Evolutionary conservation across 2,797 vertebrate genomes (phyloP).

Genomic region (Meriones psammophilus): DNA sequence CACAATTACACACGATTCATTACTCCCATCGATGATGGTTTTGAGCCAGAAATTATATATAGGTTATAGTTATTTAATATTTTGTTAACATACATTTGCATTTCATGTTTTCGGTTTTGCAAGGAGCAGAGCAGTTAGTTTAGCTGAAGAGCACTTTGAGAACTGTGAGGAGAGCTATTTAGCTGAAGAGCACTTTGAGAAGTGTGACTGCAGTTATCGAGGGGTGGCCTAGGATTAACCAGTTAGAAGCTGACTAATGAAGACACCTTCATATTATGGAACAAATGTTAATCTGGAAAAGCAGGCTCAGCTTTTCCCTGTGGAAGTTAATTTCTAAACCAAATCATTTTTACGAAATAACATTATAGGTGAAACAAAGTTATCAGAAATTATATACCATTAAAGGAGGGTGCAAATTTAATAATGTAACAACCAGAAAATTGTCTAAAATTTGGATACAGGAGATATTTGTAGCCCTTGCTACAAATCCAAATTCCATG

Average conservation of each 20-base stretch:
- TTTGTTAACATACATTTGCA: not conserved
- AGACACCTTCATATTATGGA: not conserved
- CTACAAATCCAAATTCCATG: slow-evolving; percentile 21
- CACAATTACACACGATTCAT: not conserved
- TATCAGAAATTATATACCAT: not conserved
- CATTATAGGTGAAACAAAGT: not conserved
- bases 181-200: not conserved
- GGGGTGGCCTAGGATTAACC: not conserved
- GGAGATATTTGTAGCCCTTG: slow-evolving; percentile 23
- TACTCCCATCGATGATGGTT: not conserved
- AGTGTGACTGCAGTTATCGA: not conserved
- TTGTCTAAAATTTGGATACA: not conserved
- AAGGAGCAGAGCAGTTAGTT: not conserved
- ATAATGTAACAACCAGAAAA: slow-evolving; percentile 12
- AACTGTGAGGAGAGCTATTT: not conserved
- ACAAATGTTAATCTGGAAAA: not conserved
- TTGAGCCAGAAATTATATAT: not conserved
- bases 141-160: not conserved
- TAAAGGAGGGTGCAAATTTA: not conserved
- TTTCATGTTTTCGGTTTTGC: not conserved
- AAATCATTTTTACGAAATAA: slow-evolving; percentile 6
- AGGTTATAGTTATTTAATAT: slow-evolving; percentile 1
- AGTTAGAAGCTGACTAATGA: not conserved
- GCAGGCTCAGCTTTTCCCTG: not conserved
- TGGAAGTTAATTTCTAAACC: slow-evolving; percentile 20